phyloP scores from a whole-genome alignment of 2,888 invertebrate genomes.

The Sepiola atlantica region DNA sequence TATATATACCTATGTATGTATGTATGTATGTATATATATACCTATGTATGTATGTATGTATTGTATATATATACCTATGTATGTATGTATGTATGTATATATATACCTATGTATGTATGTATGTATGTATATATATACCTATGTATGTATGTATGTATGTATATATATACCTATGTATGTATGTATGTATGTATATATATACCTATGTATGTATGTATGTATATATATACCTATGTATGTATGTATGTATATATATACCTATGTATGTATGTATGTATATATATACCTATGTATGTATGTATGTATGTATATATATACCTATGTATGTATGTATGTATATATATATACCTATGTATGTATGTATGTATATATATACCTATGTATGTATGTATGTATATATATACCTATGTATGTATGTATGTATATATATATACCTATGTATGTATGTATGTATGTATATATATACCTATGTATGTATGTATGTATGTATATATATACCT shows the following conservation, averaged over 20 bases:
- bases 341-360: neutral
- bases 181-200: neutral
- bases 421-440: neutral
- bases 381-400: neutral
- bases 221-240: neutral
- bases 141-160: neutral
- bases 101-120: neutral
- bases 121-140: neutral
- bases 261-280: neutral
- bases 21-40: neutral
- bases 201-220: neutral
- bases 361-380: neutral
- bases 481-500: neutral
- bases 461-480: neutral
- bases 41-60: neutral
- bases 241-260: neutral
- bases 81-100: neutral
- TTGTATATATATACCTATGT: neutral
- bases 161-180: neutral
- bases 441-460: neutral
- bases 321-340: neutral
- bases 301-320: neutral
- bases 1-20: neutral
- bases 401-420: neutral
- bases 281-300: neutral